These are phyloP conservation scores for Heliocidaris tuberculata DNA, from an alignment of 35 echinoderm and acorn worm species.

Conservation along the genomic window DNA sequence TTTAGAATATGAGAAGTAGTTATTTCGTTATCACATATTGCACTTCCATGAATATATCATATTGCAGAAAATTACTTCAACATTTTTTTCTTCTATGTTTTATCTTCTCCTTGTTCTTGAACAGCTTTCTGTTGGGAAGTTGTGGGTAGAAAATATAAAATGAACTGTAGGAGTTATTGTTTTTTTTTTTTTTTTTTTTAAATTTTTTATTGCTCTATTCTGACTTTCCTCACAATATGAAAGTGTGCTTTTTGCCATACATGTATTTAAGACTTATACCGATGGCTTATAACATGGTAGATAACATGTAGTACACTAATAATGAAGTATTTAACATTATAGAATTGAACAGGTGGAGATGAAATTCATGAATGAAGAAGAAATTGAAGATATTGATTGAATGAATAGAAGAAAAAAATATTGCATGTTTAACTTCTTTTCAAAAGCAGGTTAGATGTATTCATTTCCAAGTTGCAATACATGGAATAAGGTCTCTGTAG, in stretches of 20 bases:
- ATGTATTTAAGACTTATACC: neutral
- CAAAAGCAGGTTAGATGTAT: neutral
- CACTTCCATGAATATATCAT: neutral
- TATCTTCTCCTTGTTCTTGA: neutral
- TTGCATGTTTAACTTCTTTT: neutral
- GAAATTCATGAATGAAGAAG: neutral
- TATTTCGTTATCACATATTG: no score
- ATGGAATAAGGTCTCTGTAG: no score
- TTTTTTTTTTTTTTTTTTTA: no score
- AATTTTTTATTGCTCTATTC: neutral
- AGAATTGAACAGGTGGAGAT: neutral
- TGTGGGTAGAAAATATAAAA: neutral
- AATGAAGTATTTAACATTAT: neutral
- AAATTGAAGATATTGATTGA: neutral
- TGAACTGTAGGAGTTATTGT: neutral
- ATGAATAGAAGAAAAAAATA: neutral
- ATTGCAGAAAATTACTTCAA: neutral
- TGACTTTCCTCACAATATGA: neutral
- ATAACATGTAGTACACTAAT: neutral
- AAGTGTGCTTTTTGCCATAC: neutral
- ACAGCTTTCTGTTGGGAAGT: neutral
- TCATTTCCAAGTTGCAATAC: no score
- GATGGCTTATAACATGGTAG: neutral
- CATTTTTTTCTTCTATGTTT: neutral
- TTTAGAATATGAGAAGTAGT: neutral